Evolutionary conservation across 2,797 vertebrate species (phyloP).

Genomic region (Cephalopachus bancanus): DNA sequence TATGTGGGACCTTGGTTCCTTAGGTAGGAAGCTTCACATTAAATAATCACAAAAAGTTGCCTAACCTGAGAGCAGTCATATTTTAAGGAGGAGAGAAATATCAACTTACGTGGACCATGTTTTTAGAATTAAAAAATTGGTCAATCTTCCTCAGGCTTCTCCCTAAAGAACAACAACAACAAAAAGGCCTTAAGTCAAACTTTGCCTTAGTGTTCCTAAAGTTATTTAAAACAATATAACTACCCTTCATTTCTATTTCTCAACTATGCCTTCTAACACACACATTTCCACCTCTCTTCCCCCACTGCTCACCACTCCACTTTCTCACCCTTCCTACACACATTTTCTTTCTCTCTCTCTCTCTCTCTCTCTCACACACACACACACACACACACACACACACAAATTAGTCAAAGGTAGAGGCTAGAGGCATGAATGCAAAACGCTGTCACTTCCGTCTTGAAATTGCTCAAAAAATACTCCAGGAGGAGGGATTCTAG

Average conservation of each 20-base stretch:
- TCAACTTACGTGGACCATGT: conserved; percentile 40
- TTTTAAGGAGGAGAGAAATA: not conserved
- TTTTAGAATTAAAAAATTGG: not conserved
- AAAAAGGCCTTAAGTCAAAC: not conserved
- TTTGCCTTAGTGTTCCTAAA: not conserved
- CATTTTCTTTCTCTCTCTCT: not conserved
- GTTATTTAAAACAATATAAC: not conserved
- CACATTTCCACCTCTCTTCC: no score
- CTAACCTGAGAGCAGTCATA: not conserved
- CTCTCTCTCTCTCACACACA: no score
- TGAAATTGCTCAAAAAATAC: not conserved
- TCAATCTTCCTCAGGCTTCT: conserved; percentile 6
- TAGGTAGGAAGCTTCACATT: not conserved
- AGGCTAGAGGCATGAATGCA: not conserved
- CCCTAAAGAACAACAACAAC: not conserved
- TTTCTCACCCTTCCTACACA: not conserved
- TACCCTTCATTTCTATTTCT: not conserved
- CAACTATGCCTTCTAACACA: not conserved
- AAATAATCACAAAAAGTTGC: not conserved
- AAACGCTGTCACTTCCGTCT: not conserved
- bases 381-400: not conserved
- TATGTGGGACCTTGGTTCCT: not conserved
- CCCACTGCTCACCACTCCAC: no score
- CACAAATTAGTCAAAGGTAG: not conserved
- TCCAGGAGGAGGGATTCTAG: not conserved